Evolutionary conservation across 2,888 invertebrate genomes (phyloP), one percentile per base, ranked within the genome.

Genomic region (Epistrophella euchroma): DNA sequence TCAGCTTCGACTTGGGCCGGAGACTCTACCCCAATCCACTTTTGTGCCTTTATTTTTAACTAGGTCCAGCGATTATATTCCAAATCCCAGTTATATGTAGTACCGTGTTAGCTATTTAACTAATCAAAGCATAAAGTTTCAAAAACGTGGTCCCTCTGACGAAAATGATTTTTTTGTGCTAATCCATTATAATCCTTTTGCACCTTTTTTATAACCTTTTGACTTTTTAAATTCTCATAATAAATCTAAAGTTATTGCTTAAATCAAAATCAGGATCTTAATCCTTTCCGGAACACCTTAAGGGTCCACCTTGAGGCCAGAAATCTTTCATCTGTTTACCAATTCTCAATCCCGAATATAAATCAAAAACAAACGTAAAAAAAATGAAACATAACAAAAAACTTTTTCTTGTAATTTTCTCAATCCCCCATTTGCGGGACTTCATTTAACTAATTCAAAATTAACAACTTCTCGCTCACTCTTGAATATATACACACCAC

Each of bases 381-480:
- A 47, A 45, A n/a, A 45, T 25, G 2, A 19, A 22, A 50, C 28
- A 50, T 11, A 56, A 52, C 17, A 17, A 56, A 66, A 64, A 45
- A 64, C 25, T 28, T 43, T 45, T 56, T 25, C 47, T 50, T 60
- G 32, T 28, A 15, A 52, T 17, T 47, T 47, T 75, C 56, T 70
- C 73, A 77, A 77, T 70, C 71, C 50, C 62, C 50, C 70, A 76
- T 86, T 81, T 86, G 73, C 81, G 70, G 55, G 52, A 76, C 80
- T 80, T 80, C 64, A 80, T 75, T 80, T 76, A 73, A 81, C 85
- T 86, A 81, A 86, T 86, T 81, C 81, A 81, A 77, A 77, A 81
- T 86, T 86, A 81, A 86, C 85, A 86, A 86, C 72, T 81, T 68
- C 62, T 73, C 81, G 66, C 52, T 64, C 56, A 75, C 64, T 19